Evolutionary conservation across 2,888 invertebrate species (phyloP).

Genomic region (Neoaliturus tenellus): DNA sequence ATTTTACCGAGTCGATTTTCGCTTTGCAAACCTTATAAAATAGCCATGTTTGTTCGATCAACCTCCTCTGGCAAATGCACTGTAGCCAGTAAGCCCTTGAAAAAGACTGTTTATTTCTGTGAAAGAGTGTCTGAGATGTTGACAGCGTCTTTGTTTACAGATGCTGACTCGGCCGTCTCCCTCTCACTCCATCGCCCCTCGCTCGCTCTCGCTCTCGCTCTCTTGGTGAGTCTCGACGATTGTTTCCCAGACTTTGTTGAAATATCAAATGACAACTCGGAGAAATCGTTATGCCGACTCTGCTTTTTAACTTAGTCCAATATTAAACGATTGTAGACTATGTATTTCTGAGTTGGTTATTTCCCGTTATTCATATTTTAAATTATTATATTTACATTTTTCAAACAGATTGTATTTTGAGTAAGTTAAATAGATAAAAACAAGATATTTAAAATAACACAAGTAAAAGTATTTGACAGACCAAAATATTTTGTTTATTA

Average conservation of each 20-base stretch:
- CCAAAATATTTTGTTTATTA: no score
- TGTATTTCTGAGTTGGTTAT: no score
- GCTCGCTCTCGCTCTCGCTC: not conserved
- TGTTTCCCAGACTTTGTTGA: slow-evolving; percentile 25
- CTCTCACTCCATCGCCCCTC: no score
- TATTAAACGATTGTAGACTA: no score
- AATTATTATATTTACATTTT: no score
- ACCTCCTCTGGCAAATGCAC: not conserved
- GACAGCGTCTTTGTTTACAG: slow-evolving; percentile 45
- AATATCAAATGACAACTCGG: slow-evolving; percentile 28
- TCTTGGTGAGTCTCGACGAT: not conserved
- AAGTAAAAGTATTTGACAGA: no score
- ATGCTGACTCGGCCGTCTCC: not conserved
- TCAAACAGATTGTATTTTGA: no score
- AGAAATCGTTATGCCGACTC: slow-evolving; percentile 9
- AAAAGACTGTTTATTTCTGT: slow-evolving; percentile 5
- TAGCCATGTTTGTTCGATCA: not conserved
- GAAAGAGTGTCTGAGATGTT: slow-evolving; percentile 14
- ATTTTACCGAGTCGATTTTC: no score
- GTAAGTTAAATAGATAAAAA: no score
- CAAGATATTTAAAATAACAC: no score
- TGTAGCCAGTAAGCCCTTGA: slow-evolving; percentile 17
- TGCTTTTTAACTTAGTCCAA: slow-evolving; percentile 11
- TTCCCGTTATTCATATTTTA: no score
- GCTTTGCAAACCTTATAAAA: no score